Evolutionary conservation across 2,113 vertebrate genomes (phyloP), one percentile per base, ranked within the genome.

Genomic region (Megaleporinus macrocephalus): DNA sequence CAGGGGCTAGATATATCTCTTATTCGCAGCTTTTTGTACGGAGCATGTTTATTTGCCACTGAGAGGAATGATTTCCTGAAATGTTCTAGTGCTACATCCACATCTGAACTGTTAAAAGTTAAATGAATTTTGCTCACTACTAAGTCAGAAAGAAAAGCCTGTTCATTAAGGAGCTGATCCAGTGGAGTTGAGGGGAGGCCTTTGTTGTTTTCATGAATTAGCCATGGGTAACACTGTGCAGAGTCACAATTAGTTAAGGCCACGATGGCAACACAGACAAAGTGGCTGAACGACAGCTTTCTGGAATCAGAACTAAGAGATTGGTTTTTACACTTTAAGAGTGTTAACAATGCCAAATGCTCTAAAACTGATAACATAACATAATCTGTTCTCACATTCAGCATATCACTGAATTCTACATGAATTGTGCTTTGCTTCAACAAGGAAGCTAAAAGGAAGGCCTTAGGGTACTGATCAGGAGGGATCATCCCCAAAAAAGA

Each of bases 181-280:
- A 15, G 44, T 73, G 33, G 63, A 72, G 77, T 20, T 49, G 49
- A 76, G 68, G 11, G n/a, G 26, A 78, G 71, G 16, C 27, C 55
- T 79, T 82, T 82, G 55, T 76, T 80, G 26, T 71, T 77, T 41
- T 44, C 11, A 26, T n/a, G 47, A 57, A 55, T 57, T 61, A 76
- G 61, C 75, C n/a, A 27, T 27, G 55, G 57, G 20, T 41, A 65
- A 80, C 68, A 12, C 20, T 53, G 55, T 22, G 47, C 36, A 5
- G 24, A 22, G 20, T 63, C 47, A 63, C n/a, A 62, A 75, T 16
- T 27, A 62, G 76, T 33, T 65, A 75, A 36, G 16, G 62, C 51
- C 61, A 47, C 76, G 70, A 33, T 33, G 11, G 61, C 62, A 55
- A 62, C 29, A 44, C 26, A 62, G 24, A 49, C 0, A 66, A 77